Evolutionary conservation across 2,888 invertebrate species (phyloP), one percentile per base, ranked within the genome.

Genomic region (Melanophora roralis): DNA sequence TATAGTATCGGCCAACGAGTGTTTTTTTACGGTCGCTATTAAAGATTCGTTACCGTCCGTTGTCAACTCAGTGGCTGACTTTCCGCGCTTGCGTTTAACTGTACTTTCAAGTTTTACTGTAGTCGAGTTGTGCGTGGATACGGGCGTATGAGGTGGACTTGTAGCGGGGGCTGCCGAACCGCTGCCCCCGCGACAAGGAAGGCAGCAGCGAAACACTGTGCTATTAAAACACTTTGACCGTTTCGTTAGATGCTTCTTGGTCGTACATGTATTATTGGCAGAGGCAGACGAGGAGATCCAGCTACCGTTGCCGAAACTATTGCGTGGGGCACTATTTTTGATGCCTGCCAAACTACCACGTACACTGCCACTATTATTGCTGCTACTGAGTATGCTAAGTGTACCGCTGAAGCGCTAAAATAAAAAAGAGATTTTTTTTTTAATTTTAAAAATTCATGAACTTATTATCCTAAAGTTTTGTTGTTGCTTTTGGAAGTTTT

Each of bases 131-230:
- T 85, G 83, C 73, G 86, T 84, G 83, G 84, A 85, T 82, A 85
- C 86, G 81, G 89, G 87, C 84, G 90, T 89, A 84, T 86, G 87
- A 84, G 90, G 89, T 86, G 92, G 92, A 89, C 92, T 91, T 91
- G 89, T 89, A 86, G 90, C 89, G 89, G 91, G 91, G 91, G 93
- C 92, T 91, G 92, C 91, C 91, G 94, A 93, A 92, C 93, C 92
- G 93, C 93, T 92, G 93, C 94, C 94, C 93, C 94, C 94, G 92
- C 94, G 94, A 93, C 94, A 94, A 93, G 94, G 94, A 93, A 94
- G 92, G 92, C 94, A 94, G 92, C 94, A 94, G 92, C 94, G 94
- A 93, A 94, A 94, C 92, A 94, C 93, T 92, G 93, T 93, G 90
- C 93, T 92, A 92, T 94, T 86, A 85, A 89, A 89, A 84, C 89